A percentile compares a stretch with the other conserved stretches of the same genome.
Conservation (phyloP, 2,888 invertebrate genomes). For the Ischnura elegans region DNA sequence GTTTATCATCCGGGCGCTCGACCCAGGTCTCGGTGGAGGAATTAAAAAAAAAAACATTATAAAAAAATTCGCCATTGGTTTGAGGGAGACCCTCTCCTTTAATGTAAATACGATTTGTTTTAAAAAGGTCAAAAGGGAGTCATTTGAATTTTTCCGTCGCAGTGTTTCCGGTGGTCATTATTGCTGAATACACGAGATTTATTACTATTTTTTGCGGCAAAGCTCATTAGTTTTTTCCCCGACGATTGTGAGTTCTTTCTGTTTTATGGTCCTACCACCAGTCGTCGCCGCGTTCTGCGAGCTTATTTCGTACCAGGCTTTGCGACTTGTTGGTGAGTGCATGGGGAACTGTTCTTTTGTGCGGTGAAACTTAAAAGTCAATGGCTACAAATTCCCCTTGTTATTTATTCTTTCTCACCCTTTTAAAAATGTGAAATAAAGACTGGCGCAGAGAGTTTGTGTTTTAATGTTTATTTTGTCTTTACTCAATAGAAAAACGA, state of each 20-base stretch:
- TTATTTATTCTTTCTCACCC: slow-evolving; percentile 42
- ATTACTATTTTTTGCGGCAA: not conserved
- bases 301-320: slow-evolving; percentile 20
- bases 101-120: slow-evolving; percentile 8
- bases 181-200: not conserved
- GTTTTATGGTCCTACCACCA: not conserved
- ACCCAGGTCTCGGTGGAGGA: not conserved
- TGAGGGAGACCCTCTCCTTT: not conserved
- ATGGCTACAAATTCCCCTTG: slow-evolving; percentile 39
- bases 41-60: too few relatives aligned
- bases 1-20: not conserved
- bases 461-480: not conserved
- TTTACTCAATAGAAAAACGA: not conserved
- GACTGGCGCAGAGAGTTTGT: not conserved
- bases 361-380: slow-evolving; percentile 39
- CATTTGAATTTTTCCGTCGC: not conserved
- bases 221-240: not conserved
- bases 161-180: slow-evolving; percentile 35
- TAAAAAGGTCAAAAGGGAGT: slow-evolving; percentile 7
- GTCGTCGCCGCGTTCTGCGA: not conserved
- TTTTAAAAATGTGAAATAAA: slow-evolving; percentile 36
- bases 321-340: not conserved
- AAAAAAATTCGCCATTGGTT: not conserved
- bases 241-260: not conserved
- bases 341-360: slow-evolving; percentile 1